Evolutionary conservation across 2,888 invertebrate species (phyloP).

Genomic region (Plebejus anna): DNA sequence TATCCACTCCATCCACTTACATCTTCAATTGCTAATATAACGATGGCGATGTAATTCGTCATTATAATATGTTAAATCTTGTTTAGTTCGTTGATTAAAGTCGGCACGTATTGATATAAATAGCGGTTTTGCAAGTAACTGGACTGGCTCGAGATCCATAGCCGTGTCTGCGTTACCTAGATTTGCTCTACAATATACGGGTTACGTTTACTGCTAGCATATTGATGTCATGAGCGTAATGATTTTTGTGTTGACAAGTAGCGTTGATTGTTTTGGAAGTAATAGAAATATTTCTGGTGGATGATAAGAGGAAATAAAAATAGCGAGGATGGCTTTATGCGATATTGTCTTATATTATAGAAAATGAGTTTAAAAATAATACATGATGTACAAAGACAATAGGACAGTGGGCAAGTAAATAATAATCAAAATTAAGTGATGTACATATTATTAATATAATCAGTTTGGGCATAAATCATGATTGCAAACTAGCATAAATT

Average conservation of each 20-base stretch:
- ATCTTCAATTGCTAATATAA: conserved; percentile 8
- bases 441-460: too few species aligned
- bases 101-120: conserved; percentile 62
- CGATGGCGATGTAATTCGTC: conserved; percentile 18
- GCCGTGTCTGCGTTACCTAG: conserved; percentile 55
- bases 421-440: too few species aligned
- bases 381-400: too few species aligned
- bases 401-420: too few species aligned
- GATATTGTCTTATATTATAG: too few species aligned
- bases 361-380: too few species aligned
- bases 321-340: too few species aligned
- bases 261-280: neutral
- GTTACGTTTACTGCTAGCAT: conserved; percentile 24
- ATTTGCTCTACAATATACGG: conserved; percentile 40
- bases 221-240: conserved; percentile 19
- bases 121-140: conserved; percentile 77
- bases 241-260: conserved; percentile 6
- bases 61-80: conserved; percentile 26
- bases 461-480: too few species aligned
- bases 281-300: neutral
- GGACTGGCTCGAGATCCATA: conserved; percentile 61
- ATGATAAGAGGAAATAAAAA: too few species aligned
- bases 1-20: neutral
- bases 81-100: conserved; percentile 47
- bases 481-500: too few species aligned